Evolutionary conservation across 35 echinoderm and acorn worm genomes (phyloP).

Genomic region (Chiridota heheva): DNA sequence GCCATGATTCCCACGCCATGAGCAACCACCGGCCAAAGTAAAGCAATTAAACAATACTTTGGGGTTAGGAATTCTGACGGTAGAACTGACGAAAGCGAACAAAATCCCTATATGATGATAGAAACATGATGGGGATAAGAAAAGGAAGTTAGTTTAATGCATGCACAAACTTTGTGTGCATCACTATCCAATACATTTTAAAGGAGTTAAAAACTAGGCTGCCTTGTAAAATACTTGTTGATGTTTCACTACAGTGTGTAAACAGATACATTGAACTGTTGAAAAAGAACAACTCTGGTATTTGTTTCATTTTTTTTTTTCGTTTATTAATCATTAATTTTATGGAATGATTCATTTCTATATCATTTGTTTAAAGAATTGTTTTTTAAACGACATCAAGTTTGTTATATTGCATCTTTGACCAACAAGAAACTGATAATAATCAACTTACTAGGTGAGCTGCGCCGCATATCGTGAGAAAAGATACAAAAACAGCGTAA

Average conservation of each 20-base stretch:
- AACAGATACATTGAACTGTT: background rate
- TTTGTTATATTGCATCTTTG: background rate
- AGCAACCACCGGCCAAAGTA: slow-evolving; percentile 4
- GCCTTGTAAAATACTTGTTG: background rate
- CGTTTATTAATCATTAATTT: background rate
- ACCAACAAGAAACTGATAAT: too few relatives aligned
- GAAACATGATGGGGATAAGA: background rate
- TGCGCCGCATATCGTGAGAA: slow-evolving; percentile 36
- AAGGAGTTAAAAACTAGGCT: background rate
- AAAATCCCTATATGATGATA: slow-evolving; percentile 6
- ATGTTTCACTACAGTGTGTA: background rate
- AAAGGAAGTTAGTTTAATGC: background rate
- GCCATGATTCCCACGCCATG: slow-evolving; percentile 3
- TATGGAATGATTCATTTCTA: background rate
- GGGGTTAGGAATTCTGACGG: slow-evolving; percentile 15
- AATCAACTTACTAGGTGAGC: slow-evolving; percentile 24
- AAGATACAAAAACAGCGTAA: background rate
- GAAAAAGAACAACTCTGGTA: background rate
- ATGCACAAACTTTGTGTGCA: background rate
- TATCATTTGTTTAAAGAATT: background rate
- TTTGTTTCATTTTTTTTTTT: background rate
- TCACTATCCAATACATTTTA: background rate
- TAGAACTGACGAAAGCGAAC: slow-evolving; percentile 17
- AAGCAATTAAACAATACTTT: background rate
- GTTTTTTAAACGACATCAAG: background rate